phyloP scores from a whole-genome alignment of 2,113 vertebrate species.

The Anser cygnoides region DNA sequence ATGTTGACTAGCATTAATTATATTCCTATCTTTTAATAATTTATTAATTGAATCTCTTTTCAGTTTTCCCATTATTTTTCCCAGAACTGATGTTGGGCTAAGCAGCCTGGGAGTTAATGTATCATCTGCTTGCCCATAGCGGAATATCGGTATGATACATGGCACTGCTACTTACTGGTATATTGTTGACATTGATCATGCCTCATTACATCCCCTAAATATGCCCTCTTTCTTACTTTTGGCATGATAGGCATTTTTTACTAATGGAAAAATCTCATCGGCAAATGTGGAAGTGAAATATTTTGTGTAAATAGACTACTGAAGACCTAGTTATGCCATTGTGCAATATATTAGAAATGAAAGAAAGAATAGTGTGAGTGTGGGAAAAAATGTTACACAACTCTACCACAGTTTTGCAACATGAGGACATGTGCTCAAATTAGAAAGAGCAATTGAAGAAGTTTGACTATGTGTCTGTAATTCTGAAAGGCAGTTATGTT shows the following conservation, averaged over 20 bases:
- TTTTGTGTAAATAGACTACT: not conserved
- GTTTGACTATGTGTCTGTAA: not conserved
- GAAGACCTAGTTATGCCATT: not conserved
- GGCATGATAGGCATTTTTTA: not conserved
- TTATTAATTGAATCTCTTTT: slow-evolving; percentile 60
- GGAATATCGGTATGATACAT: not conserved
- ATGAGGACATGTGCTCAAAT: not conserved
- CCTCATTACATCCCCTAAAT: not conserved
- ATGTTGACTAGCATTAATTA: slow-evolving; percentile 64
- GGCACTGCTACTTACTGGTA: not conserved
- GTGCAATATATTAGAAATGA: not conserved
- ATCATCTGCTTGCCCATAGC: not conserved
- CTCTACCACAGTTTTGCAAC: not conserved
- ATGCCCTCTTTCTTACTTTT: not conserved
- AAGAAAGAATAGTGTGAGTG: not conserved
- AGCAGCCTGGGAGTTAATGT: not conserved
- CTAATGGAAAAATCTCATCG: not conserved
- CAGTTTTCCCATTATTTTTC: slow-evolving; percentile 41
- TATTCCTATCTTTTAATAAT: slow-evolving; percentile 60
- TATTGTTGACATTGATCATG: not conserved
- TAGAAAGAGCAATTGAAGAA: slow-evolving; percentile 25
- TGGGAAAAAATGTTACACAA: slow-evolving; percentile 35
- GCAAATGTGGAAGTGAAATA: not conserved
- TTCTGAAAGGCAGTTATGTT: not conserved
- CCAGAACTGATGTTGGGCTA: not conserved